Percentiles rank a stretch among this genome's conserved stretches.
phyloP scores from a whole-genome alignment of 2,113 vertebrate species.

The Promerops cafer region DNA sequence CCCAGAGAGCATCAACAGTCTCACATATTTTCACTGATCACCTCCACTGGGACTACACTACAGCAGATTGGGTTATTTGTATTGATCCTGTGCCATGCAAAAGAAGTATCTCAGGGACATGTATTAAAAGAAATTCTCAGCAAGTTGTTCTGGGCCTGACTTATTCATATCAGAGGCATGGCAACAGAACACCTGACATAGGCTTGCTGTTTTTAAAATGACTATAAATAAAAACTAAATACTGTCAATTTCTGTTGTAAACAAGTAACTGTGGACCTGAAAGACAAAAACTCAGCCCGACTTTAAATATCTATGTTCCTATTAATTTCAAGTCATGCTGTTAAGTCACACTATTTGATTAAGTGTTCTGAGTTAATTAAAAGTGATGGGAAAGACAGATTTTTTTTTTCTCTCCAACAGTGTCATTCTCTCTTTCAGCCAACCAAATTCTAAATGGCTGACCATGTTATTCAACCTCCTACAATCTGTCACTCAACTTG shows the following conservation, averaged over 20 bases:
- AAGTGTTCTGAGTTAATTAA: constrained; percentile 8
- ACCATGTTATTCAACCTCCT: neutral
- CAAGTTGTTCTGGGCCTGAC: neutral
- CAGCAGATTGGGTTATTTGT: neutral
- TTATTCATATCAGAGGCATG: neutral
- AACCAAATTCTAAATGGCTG: neutral
- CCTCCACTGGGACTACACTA: neutral
- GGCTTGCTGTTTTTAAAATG: neutral
- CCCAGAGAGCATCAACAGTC: rapidly evolving
- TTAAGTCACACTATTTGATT: neutral
- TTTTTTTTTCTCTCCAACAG: neutral
- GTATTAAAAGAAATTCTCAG: neutral
- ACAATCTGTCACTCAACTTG: neutral
- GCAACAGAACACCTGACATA: neutral
- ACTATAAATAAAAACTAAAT: neutral
- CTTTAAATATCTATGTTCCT: neutral
- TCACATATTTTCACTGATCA: neutral
- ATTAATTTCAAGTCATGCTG: neutral
- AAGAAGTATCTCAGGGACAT: neutral
- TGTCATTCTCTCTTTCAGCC: neutral
- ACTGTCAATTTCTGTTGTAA: neutral
- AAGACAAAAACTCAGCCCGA: neutral
- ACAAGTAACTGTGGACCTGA: neutral
- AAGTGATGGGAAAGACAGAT: neutral
- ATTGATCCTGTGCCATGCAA: neutral